Evolutionary conservation across 2,113 vertebrate species (phyloP), one percentile per base, ranked within the genome.

Genomic region (Microcebus jonahi): DNA sequence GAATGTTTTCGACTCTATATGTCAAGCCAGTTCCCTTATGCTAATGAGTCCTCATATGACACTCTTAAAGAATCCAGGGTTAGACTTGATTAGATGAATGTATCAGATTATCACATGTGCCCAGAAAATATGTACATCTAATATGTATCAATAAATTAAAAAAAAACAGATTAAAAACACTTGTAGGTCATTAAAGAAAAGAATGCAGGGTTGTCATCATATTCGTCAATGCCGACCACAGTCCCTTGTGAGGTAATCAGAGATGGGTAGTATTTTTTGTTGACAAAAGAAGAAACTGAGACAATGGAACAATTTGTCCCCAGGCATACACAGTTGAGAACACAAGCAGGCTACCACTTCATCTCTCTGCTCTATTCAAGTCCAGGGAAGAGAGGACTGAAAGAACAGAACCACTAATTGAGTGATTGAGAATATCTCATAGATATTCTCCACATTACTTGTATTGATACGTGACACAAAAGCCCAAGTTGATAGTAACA

Each of bases 231-330:
- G 6, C 34, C 31, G 57, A 80, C 59, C 55, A 75, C 6, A 42
- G 39, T 70, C 42, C 29, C 27, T 11, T 75, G 65, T 27, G 21
- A 89, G 3, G 12, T 53, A 45, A 75, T n/a, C 55, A 86, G n/a
- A 48, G 59, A 23, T 57, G 17, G 36, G 67, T 27, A 48, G 8
- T n/a, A 17, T n/a, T 85, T 36, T 95, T 82, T 45, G 65, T 90
- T 87, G 94, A 14, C 36, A 73, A 42, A 92, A 83, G 17, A 42
- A 94, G 42, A 86, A 93, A 68, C 42, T 17, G 59, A 94, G 39
- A 48, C 75, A 94, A 21, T 70, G 31, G 21, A 68, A 53, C 67
- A 53, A 8, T 68, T 86, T 88, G 45, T 85, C n/a, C 31, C 8
- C 59, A 50, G 10, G 31, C 8, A 21, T 8, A 65, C 8, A 29